Percentiles rank a stretch among this genome's conserved stretches.
Evolutionary conservation across 2,113 vertebrate genomes (phyloP).

Genomic region (Todiramphus chloris): DNA sequence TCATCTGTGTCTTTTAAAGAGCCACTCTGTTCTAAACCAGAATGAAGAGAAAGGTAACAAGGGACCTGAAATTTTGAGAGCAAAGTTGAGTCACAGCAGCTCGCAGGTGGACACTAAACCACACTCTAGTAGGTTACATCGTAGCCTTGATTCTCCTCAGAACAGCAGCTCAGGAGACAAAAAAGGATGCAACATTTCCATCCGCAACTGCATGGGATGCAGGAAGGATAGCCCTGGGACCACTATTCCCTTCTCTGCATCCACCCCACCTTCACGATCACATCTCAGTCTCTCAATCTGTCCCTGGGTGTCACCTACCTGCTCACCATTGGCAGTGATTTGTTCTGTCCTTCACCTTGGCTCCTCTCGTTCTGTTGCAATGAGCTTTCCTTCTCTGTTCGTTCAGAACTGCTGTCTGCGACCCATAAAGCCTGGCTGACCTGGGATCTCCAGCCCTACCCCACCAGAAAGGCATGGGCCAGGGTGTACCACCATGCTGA

Average conservation of each 20-base stretch:
- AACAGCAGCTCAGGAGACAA: neutral
- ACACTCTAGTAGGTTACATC: neutral
- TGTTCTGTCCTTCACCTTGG: neutral
- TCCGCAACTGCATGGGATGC: rapidly evolving
- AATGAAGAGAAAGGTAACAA: neutral
- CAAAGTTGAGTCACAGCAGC: neutral
- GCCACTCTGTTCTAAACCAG: neutral
- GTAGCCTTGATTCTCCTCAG: neutral
- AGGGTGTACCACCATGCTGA: neutral
- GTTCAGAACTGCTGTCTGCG: neutral
- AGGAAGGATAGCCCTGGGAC: neutral
- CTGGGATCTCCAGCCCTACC: neutral
- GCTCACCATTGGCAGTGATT: neutral
- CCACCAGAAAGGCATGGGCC: rapidly evolving
- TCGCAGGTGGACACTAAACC: neutral
- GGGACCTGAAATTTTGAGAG: neutral
- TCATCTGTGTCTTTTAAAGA: neutral
- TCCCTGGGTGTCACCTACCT: neutral
- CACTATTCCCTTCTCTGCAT: neutral
- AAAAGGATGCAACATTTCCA: neutral
- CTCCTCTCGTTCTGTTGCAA: neutral
- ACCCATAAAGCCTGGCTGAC: neutral
- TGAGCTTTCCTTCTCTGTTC: neutral
- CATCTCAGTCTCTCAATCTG: neutral
- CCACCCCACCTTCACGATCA: neutral